Base-by-base conservation (phyloP, 2,113 vertebrate species). In the Pollachius pollachius region DNA sequence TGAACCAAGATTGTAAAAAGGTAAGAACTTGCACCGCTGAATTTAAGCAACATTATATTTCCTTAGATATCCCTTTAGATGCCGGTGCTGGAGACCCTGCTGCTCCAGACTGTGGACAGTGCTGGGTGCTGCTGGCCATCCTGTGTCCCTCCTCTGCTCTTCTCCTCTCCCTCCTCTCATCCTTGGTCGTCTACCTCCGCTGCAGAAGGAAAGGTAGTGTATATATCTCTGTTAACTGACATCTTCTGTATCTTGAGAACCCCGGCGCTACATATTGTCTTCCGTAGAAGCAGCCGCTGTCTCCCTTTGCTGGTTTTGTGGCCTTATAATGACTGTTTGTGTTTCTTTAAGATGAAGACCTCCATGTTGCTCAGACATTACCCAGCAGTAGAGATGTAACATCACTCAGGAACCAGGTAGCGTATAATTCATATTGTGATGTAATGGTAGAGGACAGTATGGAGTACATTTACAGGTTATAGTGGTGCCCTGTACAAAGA, bases 161-260 rank as follows among this genome's bases (percentile, higher is more conserved):
- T 34, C 11, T 84, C 48, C 81, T 65, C 16, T 60, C 67, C 65
- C 23, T 85, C 52, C 16, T 88, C 27, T 70, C 72, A 1, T 64
- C 68, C 0, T 3, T 70, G 67, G 8, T 77, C 19, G 37, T 81
- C 69, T 75, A 74, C 60, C 7, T 12, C 7, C 2, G 70, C 65
- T 81, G 66, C 52, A 15, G 7, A 0, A 80, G 73, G 76, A 59
- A 57, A 76, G 84, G 83, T 87, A 81, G 2, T 5, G 27, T 62
- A 62, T 57, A n/a, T n/a, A 17, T 57, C 15, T 57, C n/a, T 57
- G 54, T 57, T 57, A 57, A 9, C 1, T n/a, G n/a, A 0, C n/a
- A n/a, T 57, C n/a, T 57, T 57, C 15, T 57, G 15, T n/a, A 57
- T 57, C 41, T 48, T 48, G 41, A 48, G 41, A 13, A 9, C 5